Conservation (phyloP, 2,113 vertebrate genomes). For the Calonectris borealis region DNA sequence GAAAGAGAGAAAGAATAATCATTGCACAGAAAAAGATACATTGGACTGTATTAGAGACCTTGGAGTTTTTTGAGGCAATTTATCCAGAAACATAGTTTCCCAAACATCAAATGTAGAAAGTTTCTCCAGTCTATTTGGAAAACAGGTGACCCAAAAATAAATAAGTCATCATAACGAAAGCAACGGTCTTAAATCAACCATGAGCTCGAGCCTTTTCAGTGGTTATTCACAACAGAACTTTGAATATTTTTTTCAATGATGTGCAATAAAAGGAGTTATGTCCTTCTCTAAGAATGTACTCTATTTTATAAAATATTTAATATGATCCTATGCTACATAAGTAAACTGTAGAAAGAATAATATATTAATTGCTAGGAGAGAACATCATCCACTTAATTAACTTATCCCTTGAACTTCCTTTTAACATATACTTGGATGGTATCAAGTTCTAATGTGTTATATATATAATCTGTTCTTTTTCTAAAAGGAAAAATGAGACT, state of each 20-base stretch:
- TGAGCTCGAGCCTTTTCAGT: neutral
- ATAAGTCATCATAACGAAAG: neutral
- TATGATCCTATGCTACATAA: neutral
- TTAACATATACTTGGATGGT: neutral
- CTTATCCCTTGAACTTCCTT: neutral
- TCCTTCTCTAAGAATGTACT: neutral
- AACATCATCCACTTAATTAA: neutral
- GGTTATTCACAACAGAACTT: neutral
- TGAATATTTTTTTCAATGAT: neutral
- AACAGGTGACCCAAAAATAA: neutral
- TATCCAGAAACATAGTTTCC: neutral
- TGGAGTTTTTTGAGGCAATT: neutral
- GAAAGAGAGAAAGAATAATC: neutral
- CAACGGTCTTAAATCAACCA: neutral
- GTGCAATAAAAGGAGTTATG: neutral
- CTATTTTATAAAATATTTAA: neutral
- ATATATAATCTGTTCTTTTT: slow-evolving; percentile 31
- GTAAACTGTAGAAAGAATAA: neutral
- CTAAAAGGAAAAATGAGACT: neutral
- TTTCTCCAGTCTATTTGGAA: neutral
- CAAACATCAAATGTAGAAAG: neutral
- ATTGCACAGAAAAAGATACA: neutral
- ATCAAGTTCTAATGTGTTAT: neutral
- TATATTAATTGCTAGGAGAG: neutral
- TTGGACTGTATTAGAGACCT: neutral